phyloP scores from a whole-genome alignment of 2,888 invertebrate genomes.

The Scaptomyza polygonia region DNA sequence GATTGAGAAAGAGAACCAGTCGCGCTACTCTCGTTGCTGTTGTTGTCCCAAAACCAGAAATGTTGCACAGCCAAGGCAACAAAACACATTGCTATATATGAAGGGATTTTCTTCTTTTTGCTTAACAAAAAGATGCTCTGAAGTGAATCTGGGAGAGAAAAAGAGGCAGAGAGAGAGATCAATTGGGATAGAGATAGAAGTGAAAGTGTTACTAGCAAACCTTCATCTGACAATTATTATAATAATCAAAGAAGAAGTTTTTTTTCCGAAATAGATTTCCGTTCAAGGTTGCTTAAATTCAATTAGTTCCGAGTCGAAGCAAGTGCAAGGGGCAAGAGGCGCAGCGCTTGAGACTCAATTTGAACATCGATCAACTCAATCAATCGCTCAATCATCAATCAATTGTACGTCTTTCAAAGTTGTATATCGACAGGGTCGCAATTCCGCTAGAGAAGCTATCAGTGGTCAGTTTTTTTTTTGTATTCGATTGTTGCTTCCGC shows the following conservation, averaged over 20 bases:
- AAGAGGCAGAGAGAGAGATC: background rate
- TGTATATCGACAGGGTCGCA: constrained; percentile 10
- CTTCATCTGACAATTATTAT: background rate
- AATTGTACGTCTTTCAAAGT: background rate
- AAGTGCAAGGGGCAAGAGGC: no score
- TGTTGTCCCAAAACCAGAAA: constrained; percentile 33
- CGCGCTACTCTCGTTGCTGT: constrained; percentile 11
- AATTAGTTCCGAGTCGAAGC: no score
- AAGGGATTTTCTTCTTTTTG: constrained; percentile 2
- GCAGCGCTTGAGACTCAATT: no score
- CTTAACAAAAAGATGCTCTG: constrained; percentile 13
- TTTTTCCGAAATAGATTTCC: background rate
- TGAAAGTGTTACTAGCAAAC: constrained; percentile 1
- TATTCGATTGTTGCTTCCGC: constrained; percentile 10
- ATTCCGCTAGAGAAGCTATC: background rate
- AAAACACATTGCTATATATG: background rate
- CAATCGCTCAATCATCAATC: constrained; percentile 8
- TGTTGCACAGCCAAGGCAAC: constrained; percentile 5
- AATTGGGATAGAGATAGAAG: background rate
- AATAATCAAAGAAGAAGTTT: no score
- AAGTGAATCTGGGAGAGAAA: background rate
- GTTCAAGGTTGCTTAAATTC: background rate
- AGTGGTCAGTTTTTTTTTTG: constrained; percentile 14
- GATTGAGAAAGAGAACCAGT: constrained; percentile 24
- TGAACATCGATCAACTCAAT: background rate